Evolutionary conservation across 2,888 invertebrate species (phyloP).

Genomic region (Sphaeridia pumilis): DNA sequence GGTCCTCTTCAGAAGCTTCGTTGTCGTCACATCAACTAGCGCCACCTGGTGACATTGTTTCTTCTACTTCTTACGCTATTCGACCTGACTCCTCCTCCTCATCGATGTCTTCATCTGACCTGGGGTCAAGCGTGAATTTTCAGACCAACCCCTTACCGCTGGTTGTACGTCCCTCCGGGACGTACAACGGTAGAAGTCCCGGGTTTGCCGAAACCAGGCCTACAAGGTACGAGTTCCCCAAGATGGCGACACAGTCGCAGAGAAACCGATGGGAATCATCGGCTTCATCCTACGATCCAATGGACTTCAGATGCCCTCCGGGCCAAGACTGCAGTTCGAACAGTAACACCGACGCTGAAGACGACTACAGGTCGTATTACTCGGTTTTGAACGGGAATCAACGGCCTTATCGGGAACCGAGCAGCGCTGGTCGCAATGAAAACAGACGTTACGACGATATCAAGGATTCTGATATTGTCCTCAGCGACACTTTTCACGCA

Average conservation of each 20-base stretch:
- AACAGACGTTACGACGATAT: neutral
- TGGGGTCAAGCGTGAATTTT: slow-evolving; percentile 15
- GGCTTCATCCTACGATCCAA: neutral
- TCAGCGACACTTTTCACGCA: slow-evolving; percentile 2
- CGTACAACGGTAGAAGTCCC: neutral
- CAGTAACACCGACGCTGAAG: slow-evolving; percentile 7
- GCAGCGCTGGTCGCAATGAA: too few species aligned
- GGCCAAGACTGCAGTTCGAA: slow-evolving; percentile 11
- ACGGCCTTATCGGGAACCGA: neutral
- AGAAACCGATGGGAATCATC: neutral
- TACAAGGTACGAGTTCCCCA: neutral
- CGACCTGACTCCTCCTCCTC: slow-evolving; percentile 15
- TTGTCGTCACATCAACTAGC: too few species aligned
- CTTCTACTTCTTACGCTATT: slow-evolving; percentile 23
- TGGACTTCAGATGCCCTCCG: slow-evolving; percentile 1
- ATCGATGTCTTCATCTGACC: too few species aligned
- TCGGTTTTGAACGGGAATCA: slow-evolving; percentile 15
- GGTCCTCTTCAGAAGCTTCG: neutral
- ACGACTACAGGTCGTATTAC: slow-evolving; percentile 25
- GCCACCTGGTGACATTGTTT: slow-evolving; percentile 8
- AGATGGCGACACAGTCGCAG: neutral
- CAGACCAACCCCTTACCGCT: slow-evolving; percentile 21
- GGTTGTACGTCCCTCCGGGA: neutral
- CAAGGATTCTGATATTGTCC: neutral
- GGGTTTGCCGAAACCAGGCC: neutral